These are phyloP conservation scores for Acanthiza pusilla DNA, from an alignment of 2,797 vertebrate species.

Conservation along the genomic window DNA sequence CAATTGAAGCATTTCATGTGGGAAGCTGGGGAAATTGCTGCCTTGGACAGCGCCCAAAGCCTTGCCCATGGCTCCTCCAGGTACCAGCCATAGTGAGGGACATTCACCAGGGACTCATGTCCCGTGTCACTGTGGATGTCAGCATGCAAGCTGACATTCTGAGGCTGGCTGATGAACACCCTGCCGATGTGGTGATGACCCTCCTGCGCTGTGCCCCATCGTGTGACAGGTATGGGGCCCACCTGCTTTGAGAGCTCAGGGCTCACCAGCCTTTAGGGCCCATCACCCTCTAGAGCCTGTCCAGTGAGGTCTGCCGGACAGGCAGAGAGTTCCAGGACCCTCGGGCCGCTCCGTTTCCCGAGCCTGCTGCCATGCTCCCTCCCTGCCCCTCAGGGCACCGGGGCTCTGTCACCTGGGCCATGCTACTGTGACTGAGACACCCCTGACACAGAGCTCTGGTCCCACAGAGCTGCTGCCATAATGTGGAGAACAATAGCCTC, in stretches of 20 bases:
- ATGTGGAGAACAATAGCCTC: neutral
- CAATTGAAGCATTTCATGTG: neutral
- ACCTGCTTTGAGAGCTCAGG: neutral
- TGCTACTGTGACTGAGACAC: neutral
- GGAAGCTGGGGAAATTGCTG: neutral
- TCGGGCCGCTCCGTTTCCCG: neutral
- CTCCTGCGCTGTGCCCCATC: neutral
- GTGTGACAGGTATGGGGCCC: neutral
- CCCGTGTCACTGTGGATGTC: rapidly evolving
- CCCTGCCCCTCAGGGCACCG: neutral
- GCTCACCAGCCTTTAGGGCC: neutral
- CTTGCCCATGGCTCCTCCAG: neutral
- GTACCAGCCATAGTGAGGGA: neutral
- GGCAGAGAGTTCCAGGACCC: neutral
- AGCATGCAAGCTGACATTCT: neutral
- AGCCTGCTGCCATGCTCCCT: neutral
- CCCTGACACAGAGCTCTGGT: neutral
- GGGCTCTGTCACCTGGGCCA: neutral
- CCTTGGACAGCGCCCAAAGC: rapidly evolving
- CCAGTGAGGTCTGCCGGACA: neutral
- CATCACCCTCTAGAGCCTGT: neutral
- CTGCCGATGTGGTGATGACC: neutral
- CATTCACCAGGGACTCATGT: rapidly evolving
- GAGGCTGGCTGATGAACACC: neutral
- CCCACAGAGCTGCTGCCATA: neutral